These are phyloP conservation scores for Basileuterus tristriatus DNA, from an alignment of 2,797 vertebrate genomes.

Conservation along the genomic window DNA sequence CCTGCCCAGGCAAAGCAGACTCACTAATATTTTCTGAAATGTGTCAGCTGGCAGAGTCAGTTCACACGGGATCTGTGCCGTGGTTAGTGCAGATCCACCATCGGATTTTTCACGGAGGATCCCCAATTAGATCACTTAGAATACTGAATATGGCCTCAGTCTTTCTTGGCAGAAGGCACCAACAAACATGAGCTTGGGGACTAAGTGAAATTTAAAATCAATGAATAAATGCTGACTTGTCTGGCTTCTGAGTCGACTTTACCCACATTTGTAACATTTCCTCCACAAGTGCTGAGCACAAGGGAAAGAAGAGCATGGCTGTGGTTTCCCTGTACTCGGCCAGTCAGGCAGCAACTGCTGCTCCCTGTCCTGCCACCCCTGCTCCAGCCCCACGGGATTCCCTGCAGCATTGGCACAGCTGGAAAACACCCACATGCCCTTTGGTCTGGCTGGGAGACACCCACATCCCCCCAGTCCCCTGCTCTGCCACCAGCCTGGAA, in stretches of 20 bases:
- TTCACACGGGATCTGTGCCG: neutral
- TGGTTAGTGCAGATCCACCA: neutral
- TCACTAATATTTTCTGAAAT: neutral
- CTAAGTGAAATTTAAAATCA: neutral
- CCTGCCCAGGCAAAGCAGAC: neutral
- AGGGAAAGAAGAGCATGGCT: neutral
- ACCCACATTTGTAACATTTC: constrained; percentile 10
- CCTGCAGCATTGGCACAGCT: rapidly evolving
- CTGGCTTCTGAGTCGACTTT: constrained; percentile 31
- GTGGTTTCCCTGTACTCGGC: neutral
- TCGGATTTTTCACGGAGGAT: neutral
- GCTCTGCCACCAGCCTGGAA: neutral
- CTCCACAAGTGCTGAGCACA: constrained; percentile 11
- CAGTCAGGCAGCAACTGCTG: neutral
- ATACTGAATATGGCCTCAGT: neutral
- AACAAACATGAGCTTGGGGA: neutral
- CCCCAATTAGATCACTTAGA: neutral
- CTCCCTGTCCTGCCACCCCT: neutral
- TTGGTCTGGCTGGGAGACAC: neutral
- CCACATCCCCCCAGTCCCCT: neutral
- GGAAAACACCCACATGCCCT: neutral
- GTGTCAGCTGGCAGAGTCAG: neutral
- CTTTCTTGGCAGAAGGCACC: neutral
- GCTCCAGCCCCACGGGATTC: rapidly evolving
- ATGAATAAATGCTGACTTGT: constrained; percentile 27